phyloP scores from a whole-genome alignment of 2,888 invertebrate genomes.

The Beris morrisii region DNA sequence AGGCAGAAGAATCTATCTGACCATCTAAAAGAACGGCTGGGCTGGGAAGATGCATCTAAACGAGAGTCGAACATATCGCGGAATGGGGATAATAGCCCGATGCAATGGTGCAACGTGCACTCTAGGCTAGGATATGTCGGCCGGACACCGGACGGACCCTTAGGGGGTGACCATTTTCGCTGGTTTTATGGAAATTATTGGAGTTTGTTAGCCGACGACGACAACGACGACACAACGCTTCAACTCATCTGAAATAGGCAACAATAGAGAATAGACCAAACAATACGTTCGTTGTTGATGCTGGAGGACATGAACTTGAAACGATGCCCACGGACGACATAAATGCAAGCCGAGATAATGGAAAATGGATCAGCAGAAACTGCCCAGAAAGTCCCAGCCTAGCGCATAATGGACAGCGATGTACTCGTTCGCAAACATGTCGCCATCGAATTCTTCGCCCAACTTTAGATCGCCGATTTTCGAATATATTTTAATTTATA shows the following conservation, averaged over 20 bases:
- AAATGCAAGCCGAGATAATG: conserved; percentile 17
- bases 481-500: conserved; percentile 21
- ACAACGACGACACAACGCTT: conserved; percentile 1
- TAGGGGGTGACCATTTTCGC: conserved; percentile 19
- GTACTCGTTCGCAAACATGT: conserved; percentile 10
- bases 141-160: conserved; percentile 9
- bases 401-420: conserved; percentile 1
- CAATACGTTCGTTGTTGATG: too few relatives aligned
- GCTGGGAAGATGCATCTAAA: background rate
- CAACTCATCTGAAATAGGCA: conserved; percentile 17
- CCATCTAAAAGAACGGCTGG: background rate
- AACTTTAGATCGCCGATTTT: conserved; percentile 7
- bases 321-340: background rate
- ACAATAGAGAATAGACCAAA: conserved; percentile 12
- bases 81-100: conserved; percentile 6
- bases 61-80: background rate
- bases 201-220: conserved; percentile 14
- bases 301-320: background rate
- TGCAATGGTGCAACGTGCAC: background rate
- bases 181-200: conserved; percentile 23
- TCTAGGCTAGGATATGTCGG: conserved; percentile 5
- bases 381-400: conserved; percentile 6
- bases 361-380: conserved; percentile 19
- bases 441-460: background rate
- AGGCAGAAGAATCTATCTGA: too few relatives aligned